A percentile compares a stretch with the other conserved stretches of the same genome.
Conservation (phyloP, 2,113 vertebrate species). For the Mesitornis unicolor region DNA sequence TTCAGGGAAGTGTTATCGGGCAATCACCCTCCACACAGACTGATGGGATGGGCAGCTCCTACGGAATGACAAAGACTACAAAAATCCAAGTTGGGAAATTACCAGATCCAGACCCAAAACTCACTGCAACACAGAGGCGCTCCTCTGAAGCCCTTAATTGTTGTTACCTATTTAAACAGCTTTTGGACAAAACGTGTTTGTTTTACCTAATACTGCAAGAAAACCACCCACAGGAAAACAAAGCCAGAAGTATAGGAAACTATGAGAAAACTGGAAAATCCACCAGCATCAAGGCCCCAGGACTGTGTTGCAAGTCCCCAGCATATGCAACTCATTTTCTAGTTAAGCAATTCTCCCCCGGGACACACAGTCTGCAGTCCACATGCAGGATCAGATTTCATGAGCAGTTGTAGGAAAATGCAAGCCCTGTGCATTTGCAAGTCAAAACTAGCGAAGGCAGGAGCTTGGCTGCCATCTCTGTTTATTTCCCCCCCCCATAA, state of each 20-base stretch:
- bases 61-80: not conserved
- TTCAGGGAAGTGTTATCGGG: not conserved
- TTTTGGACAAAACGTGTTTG: not conserved
- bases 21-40: not conserved
- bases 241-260: constrained; percentile 71
- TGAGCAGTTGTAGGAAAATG: constrained; percentile 76
- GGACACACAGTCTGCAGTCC: constrained; percentile 71
- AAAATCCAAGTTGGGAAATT: not conserved
- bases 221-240: constrained; percentile 36
- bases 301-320: constrained; percentile 65
- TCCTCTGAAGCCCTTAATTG: not conserved
- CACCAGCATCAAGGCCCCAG: constrained; percentile 58
- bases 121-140: not conserved
- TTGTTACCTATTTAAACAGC: not conserved
- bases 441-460: constrained; percentile 74
- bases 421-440: constrained; percentile 76
- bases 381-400: constrained; percentile 77
- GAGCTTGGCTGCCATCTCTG: constrained; percentile 50
- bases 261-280: constrained; percentile 76
- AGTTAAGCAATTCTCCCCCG: constrained; percentile 77
- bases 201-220: constrained; percentile 14
- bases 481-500: not conserved
- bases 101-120: not conserved
- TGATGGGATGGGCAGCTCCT: not conserved
- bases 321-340: constrained; percentile 82